Conservation (phyloP, 2,888 invertebrate genomes). For the Isoperla grammatica region DNA sequence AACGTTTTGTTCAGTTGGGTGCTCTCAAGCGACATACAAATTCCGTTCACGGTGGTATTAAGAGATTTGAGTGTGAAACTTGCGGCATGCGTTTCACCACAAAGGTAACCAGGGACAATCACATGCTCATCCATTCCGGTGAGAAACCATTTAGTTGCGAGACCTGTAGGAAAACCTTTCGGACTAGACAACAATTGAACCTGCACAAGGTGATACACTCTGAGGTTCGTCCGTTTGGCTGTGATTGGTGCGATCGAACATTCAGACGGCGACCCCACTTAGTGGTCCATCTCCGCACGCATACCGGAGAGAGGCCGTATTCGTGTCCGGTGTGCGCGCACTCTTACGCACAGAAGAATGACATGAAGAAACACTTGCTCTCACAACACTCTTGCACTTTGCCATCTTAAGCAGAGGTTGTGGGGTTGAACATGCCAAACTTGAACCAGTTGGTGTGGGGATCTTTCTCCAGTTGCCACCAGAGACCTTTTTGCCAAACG, state of each 20-base stretch:
- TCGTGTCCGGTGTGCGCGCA: constrained; percentile 37
- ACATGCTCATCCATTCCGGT: constrained; percentile 25
- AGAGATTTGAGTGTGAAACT: constrained; percentile 17
- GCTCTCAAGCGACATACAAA: constrained; percentile 20
- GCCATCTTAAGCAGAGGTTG: too few species aligned
- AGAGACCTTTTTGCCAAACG: too few species aligned
- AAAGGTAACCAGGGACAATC: constrained; percentile 18
- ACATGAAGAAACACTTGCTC: constrained; percentile 38
- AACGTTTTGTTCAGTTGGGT: constrained; percentile 57
- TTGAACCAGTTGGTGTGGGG: too few species aligned
- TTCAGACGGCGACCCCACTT: constrained; percentile 39
- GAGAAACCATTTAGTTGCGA: constrained; percentile 22
- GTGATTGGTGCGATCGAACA: constrained; percentile 37
- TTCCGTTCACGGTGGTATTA: constrained; percentile 19
- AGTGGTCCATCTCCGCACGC: constrained; percentile 39
- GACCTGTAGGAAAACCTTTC: constrained; percentile 20
- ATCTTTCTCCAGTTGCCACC: too few species aligned
- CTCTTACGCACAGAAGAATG: constrained; percentile 40
- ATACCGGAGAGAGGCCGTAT: constrained; percentile 40
- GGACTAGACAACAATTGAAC: constrained; percentile 21
- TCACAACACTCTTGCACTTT: too few species aligned
- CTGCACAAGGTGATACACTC: constrained; percentile 33
- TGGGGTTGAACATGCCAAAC: too few species aligned
- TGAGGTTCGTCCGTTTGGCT: constrained; percentile 36
- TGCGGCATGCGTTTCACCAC: constrained; percentile 23